A percentile compares a stretch with the other conserved stretches of the same genome.
Evolutionary conservation across 2,113 vertebrate species (phyloP).

Genomic region (Coracopsis vasa): DNA sequence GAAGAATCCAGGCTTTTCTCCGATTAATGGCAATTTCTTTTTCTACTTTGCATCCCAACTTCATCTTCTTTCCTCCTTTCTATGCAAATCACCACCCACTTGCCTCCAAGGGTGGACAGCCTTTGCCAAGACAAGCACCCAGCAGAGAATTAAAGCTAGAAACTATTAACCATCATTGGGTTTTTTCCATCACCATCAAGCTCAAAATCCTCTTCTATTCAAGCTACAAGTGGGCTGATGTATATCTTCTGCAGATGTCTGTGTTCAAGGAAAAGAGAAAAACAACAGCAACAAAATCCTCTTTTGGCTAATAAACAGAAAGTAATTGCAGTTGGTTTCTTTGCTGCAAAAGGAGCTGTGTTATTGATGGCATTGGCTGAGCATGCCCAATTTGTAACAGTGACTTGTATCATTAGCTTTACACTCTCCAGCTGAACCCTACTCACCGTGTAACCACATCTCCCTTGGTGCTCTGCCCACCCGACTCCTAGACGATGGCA

Average conservation of each 20-base stretch:
- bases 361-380: background rate
- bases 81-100: slow-evolving; percentile 55
- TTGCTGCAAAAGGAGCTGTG: background rate
- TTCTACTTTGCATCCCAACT: background rate
- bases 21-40: background rate
- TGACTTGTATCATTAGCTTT: background rate
- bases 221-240: slow-evolving; percentile 43
- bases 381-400: background rate
- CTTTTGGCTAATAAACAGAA: slow-evolving; percentile 10
- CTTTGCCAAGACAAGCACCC: slow-evolving; percentile 51
- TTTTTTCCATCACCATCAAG: slow-evolving; percentile 24
- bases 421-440: background rate
- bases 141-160: slow-evolving; percentile 28
- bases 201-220: slow-evolving; percentile 2
- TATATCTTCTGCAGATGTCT: slow-evolving; percentile 48
- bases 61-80: slow-evolving; percentile 6
- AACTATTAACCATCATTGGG: background rate
- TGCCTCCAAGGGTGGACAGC: slow-evolving; percentile 58
- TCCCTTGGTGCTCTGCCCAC: background rate
- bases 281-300: background rate
- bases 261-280: background rate
- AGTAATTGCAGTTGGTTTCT: slow-evolving; percentile 7
- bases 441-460: background rate
- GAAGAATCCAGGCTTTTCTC: background rate
- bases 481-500: background rate